Percentiles rank a stretch among this genome's conserved stretches.
phyloP scores from a whole-genome alignment of 2,888 invertebrate genomes.

The Crioceris asparagi region DNA sequence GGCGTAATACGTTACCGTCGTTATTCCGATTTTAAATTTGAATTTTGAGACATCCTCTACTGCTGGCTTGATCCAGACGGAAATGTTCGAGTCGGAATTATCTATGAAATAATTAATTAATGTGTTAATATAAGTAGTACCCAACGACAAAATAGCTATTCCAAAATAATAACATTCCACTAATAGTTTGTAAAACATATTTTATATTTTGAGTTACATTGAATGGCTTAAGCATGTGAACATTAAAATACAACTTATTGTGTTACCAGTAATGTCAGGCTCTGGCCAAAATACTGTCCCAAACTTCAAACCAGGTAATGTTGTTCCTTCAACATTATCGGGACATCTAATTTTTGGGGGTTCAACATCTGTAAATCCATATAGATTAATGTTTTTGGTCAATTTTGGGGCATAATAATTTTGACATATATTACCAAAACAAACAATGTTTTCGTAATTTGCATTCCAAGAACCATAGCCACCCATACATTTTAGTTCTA shows the following conservation, averaged over 20 bases:
- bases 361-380: conserved; percentile 43
- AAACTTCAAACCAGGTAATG: conserved; percentile 41
- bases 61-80: conserved; percentile 48
- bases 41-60: conserved; percentile 37
- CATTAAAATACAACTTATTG: no score
- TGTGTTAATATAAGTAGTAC: no score
- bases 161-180: conserved; percentile 2
- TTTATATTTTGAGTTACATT: no score
- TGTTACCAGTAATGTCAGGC: conserved; percentile 33
- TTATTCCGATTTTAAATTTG: conserved; percentile 47
- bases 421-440: conserved; percentile 23
- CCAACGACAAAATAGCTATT: no score
- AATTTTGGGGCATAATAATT: conserved; percentile 16
- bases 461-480: conserved; percentile 46
- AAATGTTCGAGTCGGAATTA: conserved; percentile 46
- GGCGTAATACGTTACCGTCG: conserved; percentile 49
- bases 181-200: no score
- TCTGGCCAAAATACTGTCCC: conserved; percentile 43
- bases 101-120: conserved; percentile 33
- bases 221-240: no score
- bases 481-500: conserved; percentile 43
- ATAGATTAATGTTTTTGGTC: no score
- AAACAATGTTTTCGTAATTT: conserved; percentile 31
- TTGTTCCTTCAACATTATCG: conserved; percentile 37
- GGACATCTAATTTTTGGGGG: conserved; percentile 51